Evolutionary conservation across 2,888 invertebrate genomes (phyloP), one percentile per base, ranked within the genome.

Genomic region (Coleophora deauratella): DNA sequence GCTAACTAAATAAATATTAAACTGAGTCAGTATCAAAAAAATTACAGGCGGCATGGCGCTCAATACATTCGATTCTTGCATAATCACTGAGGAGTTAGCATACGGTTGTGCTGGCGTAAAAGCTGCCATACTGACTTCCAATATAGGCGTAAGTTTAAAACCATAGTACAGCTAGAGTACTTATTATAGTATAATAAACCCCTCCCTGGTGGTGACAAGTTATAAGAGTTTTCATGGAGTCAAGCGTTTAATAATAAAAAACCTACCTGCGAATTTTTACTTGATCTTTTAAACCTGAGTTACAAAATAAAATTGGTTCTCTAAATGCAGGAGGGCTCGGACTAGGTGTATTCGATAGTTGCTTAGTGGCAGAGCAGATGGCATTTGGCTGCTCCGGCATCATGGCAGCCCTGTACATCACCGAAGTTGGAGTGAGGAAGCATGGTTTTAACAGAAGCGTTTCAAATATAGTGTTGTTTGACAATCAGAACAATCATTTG

Each of bases 331-430:
- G 95, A 70, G 97, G 97, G 33, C 67, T 93, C 63, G 93, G 90
- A 43, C 75, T 93, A 63, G 89, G 90, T 45, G 87, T 90, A 35
- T 87, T 94, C 61, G 94, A 95, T 64, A 81, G 87, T 32, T 90
- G 94, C 66, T 63, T 98, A 38, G 87, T 96, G 38, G 89, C 91
- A 41, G 98, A 98, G 80, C 95, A 96, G 70, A 59, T 96, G 35
- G 92, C 93, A 2, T 98, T 93, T 73, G 98, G 95, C 33, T 98
- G 98, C 72, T 92, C 97, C 31, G 98, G 96, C 40, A 91, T 96
- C 37, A 90, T 90, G 88, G 95, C 97, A n/a, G 96, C 97, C 3
- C 76, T 97, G 42, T 94, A 91, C 86, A 94, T 91, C 43, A 95
- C 93, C 61, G 91, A 91, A 33, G 88, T 97, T 37, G 74, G 85